These are phyloP conservation scores for Euclidia mi DNA, from an alignment of 2,888 invertebrate species.

Conservation along the genomic window DNA sequence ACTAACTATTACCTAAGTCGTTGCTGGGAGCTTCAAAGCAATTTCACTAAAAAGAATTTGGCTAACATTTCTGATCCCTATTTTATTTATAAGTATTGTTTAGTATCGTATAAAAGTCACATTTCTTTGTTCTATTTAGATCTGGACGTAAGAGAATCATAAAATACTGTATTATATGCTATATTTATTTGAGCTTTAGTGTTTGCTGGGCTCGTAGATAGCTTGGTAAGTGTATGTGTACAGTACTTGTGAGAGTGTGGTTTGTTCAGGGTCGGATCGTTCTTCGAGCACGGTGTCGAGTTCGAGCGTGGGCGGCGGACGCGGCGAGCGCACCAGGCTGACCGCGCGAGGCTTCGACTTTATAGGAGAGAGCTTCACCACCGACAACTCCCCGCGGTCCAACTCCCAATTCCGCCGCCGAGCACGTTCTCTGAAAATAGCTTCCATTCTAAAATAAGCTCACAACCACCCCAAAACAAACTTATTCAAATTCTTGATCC, in stretches of 20 bases:
- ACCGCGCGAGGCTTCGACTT: conserved; percentile 77
- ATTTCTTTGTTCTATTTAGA: conserved; percentile 30
- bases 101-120: conserved; percentile 13
- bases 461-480: neutral
- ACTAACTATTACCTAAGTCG: no score
- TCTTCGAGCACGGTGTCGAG: conserved; percentile 96
- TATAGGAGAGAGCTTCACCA: conserved; percentile 91
- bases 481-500: neutral
- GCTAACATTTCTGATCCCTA: neutral
- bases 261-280: conserved; percentile 94
- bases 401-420: conserved; percentile 94
- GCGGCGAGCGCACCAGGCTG: conserved; percentile 90
- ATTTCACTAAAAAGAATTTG: no score
- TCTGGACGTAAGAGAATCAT: conserved; percentile 20
- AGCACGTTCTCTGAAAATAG: conserved; percentile 92
- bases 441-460: conserved; percentile 11
- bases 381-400: conserved; percentile 95
- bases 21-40: no score
- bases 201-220: conserved; percentile 7
- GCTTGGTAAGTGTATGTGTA: neutral
- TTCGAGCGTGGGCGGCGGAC: conserved; percentile 94
- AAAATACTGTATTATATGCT: conserved; percentile 25
- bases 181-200: conserved; percentile 29
- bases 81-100: conserved; percentile 17
- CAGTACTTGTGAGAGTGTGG: conserved; percentile 85